Conservation (phyloP, 2,113 vertebrate genomes). For the Peromyscus polionotus region DNA sequence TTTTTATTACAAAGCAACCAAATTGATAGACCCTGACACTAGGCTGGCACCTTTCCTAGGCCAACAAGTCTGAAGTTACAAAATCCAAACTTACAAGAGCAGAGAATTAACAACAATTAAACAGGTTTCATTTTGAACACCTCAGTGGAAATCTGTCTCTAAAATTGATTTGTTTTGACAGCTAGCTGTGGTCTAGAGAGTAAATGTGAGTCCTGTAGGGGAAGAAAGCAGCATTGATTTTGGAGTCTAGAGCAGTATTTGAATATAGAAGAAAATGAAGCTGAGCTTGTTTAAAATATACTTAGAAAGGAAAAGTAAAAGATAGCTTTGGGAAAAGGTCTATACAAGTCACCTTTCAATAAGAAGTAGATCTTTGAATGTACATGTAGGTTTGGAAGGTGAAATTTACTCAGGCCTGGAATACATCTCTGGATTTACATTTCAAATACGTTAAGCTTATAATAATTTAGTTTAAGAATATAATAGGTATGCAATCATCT, state of each 20-base stretch:
- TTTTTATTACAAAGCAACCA: slow-evolving; percentile 60
- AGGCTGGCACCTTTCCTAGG: slow-evolving; percentile 55
- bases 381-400: neutral
- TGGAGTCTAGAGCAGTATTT: neutral
- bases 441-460: neutral
- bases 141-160: slow-evolving; percentile 52
- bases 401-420: neutral
- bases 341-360: neutral
- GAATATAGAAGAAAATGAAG: slow-evolving; percentile 28
- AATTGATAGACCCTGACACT: slow-evolving; percentile 42
- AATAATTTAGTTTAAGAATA: neutral
- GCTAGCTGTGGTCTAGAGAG: slow-evolving; percentile 29
- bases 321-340: neutral
- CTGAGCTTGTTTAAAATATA: neutral
- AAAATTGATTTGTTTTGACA: slow-evolving; percentile 61
- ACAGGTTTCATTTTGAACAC: slow-evolving; percentile 49
- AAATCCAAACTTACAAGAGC: slow-evolving; percentile 42
- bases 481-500: neutral
- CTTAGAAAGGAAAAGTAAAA: neutral
- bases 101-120: slow-evolving; percentile 69
- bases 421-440: neutral
- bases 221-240: neutral
- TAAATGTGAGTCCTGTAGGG: neutral
- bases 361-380: neutral
- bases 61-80: slow-evolving; percentile 53